phyloP scores from a whole-genome alignment of 2,113 vertebrate genomes.

The Eretmochelys imbricata region DNA sequence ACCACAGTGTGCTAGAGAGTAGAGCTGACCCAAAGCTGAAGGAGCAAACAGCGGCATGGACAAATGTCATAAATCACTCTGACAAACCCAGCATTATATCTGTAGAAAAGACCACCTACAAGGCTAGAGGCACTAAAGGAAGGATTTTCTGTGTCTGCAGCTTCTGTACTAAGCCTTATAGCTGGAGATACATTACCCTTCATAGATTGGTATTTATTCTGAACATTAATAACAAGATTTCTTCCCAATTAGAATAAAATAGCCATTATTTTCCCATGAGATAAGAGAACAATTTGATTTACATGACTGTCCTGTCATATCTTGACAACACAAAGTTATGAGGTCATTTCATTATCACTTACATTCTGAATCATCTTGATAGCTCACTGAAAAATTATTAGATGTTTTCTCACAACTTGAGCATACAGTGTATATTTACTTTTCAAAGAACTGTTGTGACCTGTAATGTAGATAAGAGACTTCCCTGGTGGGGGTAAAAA shows the following conservation, averaged over 20 bases:
- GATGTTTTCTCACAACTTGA: constrained; percentile 36
- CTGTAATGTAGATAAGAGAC: constrained; percentile 20
- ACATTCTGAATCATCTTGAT: constrained; percentile 25
- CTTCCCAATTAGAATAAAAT: constrained; percentile 1
- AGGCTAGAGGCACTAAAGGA: constrained; percentile 34
- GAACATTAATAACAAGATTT: constrained; percentile 2
- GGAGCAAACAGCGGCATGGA: constrained; percentile 38
- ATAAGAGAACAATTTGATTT: neutral
- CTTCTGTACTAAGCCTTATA: constrained; percentile 46
- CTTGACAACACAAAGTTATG: constrained; percentile 27
- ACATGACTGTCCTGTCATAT: constrained; percentile 11
- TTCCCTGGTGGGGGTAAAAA: constrained; percentile 3
- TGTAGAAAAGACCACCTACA: constrained; percentile 67
- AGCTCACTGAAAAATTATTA: constrained; percentile 7
- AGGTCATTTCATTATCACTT: constrained; percentile 46
- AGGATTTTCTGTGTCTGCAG: neutral
- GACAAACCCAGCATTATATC: constrained; percentile 49
- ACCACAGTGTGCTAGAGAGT: constrained; percentile 20
- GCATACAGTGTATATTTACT: neutral
- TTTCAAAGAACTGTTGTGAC: constrained; percentile 42
- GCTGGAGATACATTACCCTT: neutral
- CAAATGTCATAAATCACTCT: constrained; percentile 42
- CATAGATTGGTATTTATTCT: neutral
- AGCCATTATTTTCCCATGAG: constrained; percentile 6
- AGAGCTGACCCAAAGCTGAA: constrained; percentile 32